Percentiles rank a stretch among this genome's conserved stretches.
These are phyloP conservation scores for Petrolisthes manimaculis DNA, from an alignment of 2,888 invertebrate genomes.

Conservation along the genomic window DNA sequence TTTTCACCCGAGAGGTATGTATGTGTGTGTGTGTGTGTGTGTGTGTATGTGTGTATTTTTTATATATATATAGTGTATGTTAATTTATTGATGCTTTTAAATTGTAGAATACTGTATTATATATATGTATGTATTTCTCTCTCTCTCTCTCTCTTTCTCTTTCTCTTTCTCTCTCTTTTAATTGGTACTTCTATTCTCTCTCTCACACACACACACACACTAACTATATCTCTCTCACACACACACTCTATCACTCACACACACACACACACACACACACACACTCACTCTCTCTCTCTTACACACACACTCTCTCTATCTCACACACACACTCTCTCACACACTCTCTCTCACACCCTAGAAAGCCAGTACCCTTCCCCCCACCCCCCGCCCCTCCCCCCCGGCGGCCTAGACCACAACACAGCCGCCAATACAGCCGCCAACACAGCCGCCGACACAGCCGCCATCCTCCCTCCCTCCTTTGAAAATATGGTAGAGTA, in stretches of 20 bases:
- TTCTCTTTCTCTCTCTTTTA: slow-evolving; percentile 4
- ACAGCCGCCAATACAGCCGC: not conserved
- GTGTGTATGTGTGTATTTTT: no score
- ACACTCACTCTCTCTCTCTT: not conserved
- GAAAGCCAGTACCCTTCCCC: not conserved
- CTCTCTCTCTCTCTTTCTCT: slow-evolving; percentile 22
- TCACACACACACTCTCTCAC: not conserved
- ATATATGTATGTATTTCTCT: not conserved
- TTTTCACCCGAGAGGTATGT: no score
- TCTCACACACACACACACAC: not conserved
- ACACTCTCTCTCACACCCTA: not conserved
- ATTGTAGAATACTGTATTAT: not conserved
- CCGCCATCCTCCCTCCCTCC: slow-evolving; percentile 45
- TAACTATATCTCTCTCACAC: not conserved
- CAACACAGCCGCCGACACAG: not conserved
- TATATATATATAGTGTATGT: no score
- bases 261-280: not conserved
- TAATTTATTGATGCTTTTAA: no score
- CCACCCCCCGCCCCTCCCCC: not conserved
- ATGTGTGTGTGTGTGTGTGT: no score
- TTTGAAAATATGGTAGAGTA: slow-evolving; percentile 56
- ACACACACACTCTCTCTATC: no score
- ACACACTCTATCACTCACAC: not conserved
- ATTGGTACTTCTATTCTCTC: not conserved
- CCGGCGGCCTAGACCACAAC: not conserved